Conservation (phyloP, 2,797 vertebrate genomes). For the Phoxinus dragarum region DNA sequence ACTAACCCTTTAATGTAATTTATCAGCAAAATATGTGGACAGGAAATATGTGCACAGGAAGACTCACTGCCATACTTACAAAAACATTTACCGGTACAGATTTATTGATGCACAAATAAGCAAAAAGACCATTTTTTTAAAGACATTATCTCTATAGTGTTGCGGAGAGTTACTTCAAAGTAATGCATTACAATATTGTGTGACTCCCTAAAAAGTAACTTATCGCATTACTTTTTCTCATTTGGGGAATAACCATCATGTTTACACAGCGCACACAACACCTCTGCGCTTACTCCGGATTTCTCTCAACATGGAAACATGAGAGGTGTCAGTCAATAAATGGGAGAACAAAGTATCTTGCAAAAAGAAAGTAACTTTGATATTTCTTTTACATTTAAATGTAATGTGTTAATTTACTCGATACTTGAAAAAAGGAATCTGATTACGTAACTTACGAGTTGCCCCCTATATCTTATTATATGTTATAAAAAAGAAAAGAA, state of each 20-base stretch:
- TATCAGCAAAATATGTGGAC: not conserved
- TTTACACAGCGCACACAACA: not conserved
- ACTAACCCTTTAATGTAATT: too few relatives aligned
- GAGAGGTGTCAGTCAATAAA: not conserved
- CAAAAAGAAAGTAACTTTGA: not conserved
- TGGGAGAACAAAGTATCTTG: not conserved
- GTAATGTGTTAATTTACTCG: not conserved
- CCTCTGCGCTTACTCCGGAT: not conserved
- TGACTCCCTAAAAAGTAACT: not conserved
- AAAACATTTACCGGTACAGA: not conserved
- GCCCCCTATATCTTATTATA: not conserved
- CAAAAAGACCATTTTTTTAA: not conserved
- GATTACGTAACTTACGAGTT: not conserved
- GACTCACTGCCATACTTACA: not conserved
- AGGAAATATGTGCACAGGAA: not conserved
- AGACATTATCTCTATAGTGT: not conserved
- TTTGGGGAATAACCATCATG: too few relatives aligned
- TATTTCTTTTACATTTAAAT: not conserved
- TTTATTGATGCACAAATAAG: not conserved
- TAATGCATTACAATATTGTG: not conserved
- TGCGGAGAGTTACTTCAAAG: not conserved
- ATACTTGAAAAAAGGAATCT: not conserved
- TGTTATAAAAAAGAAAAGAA: not conserved
- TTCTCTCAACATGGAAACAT: not conserved
- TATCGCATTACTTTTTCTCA: not conserved